Base-by-base conservation (phyloP, 2,888 invertebrate genomes). In the Synergus laeviventris region DNA sequence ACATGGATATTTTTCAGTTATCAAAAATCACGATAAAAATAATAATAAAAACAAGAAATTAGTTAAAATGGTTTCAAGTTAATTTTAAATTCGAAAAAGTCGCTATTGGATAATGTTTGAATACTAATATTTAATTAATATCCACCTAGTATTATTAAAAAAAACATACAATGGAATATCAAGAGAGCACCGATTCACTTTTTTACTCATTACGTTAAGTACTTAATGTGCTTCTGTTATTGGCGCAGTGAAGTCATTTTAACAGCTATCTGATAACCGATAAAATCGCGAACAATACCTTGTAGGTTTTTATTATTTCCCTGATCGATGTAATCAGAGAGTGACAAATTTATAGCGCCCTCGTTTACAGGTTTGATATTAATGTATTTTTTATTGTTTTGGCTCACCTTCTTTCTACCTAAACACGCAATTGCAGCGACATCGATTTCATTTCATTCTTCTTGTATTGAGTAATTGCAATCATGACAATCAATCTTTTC, bases 161-260 rank as follows among this genome's bases (percentile, higher is more conserved):
- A 24, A 21, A n/a, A n/a, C n/a, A n/a, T n/a, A n/a, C 45, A 38
- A 24, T 66, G 7, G 21, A 66, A 66, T 18, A 24, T 8, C 24
- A 12, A 39, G 21, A 14, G 14, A 21, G 42, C n/a, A 66, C 42
- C 7, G n/a, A 18, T 64, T 45, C 66, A 16, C 45, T 66, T 39
- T 31, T 42, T 45, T 31, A 24, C 39, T 16, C 7, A 9, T 24
- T 16, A 66, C 42, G 24, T 66, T 45, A 66, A 45, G 45, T 24
- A 45, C 45, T 66, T 45, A 66, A 24, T 66, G 66, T 42, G 45
- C 42, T 16, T 66, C 31, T 42, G 3, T 7, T 66, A 66, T 66
- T 66, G 66, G 45, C 45, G 42, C 45, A 45, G 45, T 66, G 14
- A 45, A 66, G 66, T 66, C 66, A 42, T 66, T n/a, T n/a, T 66